Base-by-base conservation (phyloP, 2,888 invertebrate genomes). In the Cataglyphis livida region DNA sequence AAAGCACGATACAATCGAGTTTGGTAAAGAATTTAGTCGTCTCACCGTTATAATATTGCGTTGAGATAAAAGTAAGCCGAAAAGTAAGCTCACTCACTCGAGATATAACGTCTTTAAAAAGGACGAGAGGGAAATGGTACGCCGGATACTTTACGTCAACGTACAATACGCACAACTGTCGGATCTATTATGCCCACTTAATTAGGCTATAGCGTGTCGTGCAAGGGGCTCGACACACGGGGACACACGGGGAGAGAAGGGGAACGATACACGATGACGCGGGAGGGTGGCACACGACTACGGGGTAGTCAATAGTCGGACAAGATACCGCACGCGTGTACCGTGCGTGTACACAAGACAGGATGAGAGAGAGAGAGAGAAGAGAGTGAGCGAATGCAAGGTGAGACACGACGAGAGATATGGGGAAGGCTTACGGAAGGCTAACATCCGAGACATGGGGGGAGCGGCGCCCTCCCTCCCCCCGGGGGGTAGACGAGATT, bases 401-500 rank as follows among this genome's bases (percentile, higher is more conserved):
- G 51, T 32, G 35, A 83, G 81, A 65, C 25, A 84, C 81, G 88
- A 82, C 78, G 68, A 82, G 62, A 66, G 48, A 57, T 18, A 64
- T 62, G 59, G 71, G 64, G 65, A 75, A 82, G 78, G 61, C 64
- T 48, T 61, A 83, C 35, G 35, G 28, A 38, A 87, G 81, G 79
- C 68, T 48, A 59, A 61, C 70, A 65, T 62, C 64, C 54, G 73
- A 57, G 81, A 62, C 68, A 54, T 75, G 83, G 64, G 68, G 68
- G 48, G 82, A 73, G 41, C 75, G 25, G 21, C 54, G 48, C n/a
- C 48, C 48, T n/a, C 41, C 48, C 82, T 12, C 48, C 82, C 91
- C 92, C 93, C 91, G 86, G 94, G 94, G 93, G 94, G 94, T 93
- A 94, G 94, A 94, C 94, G 93, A 94, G 94, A 94, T 94, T 94